Conservation (phyloP, 2,888 invertebrate species). For the Odontocolon sp. region DNA sequence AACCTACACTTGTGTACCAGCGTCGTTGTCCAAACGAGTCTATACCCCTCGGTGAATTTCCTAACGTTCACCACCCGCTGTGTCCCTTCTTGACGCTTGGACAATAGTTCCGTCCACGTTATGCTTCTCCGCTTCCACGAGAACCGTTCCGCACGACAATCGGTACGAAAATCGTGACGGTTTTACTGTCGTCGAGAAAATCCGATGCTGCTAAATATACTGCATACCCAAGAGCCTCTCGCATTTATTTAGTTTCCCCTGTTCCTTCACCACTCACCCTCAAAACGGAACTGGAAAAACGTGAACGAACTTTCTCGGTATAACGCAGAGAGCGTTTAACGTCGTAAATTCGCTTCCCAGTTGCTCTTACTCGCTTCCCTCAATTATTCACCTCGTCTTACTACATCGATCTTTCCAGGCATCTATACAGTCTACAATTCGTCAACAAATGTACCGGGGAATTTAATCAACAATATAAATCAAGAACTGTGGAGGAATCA, state of each 20-base stretch:
- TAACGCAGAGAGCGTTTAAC: constrained; percentile 20
- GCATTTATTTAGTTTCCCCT: constrained; percentile 53
- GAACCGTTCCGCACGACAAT: constrained; percentile 61
- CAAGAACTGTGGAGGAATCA: not conserved
- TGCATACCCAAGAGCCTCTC: constrained; percentile 13
- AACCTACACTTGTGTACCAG: constrained; percentile 17
- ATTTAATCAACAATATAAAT: not conserved
- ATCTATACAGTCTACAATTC: not conserved
- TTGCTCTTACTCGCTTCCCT: constrained; percentile 23
- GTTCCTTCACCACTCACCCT: constrained; percentile 7
- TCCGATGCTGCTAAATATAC: constrained; percentile 72
- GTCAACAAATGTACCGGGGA: not conserved
- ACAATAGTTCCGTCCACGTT: constrained; percentile 67
- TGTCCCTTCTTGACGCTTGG: constrained; percentile 65
- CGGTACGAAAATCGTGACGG: constrained; percentile 68
- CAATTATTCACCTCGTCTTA: constrained; percentile 27
- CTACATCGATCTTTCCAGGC: constrained; percentile 16
- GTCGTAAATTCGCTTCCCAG: constrained; percentile 57
- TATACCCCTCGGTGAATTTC: constrained; percentile 68
- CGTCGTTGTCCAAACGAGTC: constrained; percentile 30
- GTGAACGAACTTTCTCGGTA: constrained; percentile 50
- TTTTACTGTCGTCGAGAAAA: constrained; percentile 75
- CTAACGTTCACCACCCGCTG: constrained; percentile 74
- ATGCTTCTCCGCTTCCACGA: constrained; percentile 28
- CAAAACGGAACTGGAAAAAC: constrained; percentile 43